phyloP scores from a whole-genome alignment of 2,888 invertebrate species.

The Imbricaverruca yamaguchii region DNA sequence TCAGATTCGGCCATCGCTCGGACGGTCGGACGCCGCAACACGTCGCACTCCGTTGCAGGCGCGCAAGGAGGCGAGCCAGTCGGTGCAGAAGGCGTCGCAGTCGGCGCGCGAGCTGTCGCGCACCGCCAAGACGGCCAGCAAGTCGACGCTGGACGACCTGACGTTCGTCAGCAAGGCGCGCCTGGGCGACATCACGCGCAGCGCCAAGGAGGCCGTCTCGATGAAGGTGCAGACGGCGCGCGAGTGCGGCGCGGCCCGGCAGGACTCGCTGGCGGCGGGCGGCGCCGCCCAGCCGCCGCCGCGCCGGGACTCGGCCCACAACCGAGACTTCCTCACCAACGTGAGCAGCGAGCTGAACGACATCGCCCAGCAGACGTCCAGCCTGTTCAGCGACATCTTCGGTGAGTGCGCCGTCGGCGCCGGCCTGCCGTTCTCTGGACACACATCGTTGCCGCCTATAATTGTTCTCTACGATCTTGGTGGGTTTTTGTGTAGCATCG shows the following conservation, averaged over 20 bases:
- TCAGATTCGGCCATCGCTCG: too few species aligned
- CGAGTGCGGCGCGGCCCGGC: constrained; percentile 25
- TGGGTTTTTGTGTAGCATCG: too few species aligned
- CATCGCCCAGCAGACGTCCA: constrained; percentile 82
- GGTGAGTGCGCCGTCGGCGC: constrained; percentile 48
- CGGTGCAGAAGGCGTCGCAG: constrained; percentile 75
- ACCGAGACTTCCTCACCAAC: constrained; percentile 71
- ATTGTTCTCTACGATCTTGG: too few species aligned
- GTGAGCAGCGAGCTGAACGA: constrained; percentile 89
- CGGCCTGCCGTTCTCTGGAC: background rate
- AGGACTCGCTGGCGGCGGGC: constrained; percentile 29
- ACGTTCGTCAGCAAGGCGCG: constrained; percentile 79
- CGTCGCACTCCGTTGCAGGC: constrained; percentile 46
- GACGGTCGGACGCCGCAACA: too few species aligned
- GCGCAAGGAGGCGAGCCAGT: constrained; percentile 70
- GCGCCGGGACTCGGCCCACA: background rate
- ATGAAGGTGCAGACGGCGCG: constrained; percentile 55
- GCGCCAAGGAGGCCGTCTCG: constrained; percentile 76
- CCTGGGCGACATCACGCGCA: constrained; percentile 80
- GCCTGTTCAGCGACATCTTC: constrained; percentile 90
- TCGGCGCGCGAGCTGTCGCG: constrained; percentile 77
- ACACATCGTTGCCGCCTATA: too few species aligned
- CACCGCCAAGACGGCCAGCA: constrained; percentile 64
- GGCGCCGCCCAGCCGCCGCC: background rate
- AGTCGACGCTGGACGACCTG: constrained; percentile 78